Base-by-base conservation (phyloP, 92 coral and sea anemone genomes). In the Siderastrea radians region DNA sequence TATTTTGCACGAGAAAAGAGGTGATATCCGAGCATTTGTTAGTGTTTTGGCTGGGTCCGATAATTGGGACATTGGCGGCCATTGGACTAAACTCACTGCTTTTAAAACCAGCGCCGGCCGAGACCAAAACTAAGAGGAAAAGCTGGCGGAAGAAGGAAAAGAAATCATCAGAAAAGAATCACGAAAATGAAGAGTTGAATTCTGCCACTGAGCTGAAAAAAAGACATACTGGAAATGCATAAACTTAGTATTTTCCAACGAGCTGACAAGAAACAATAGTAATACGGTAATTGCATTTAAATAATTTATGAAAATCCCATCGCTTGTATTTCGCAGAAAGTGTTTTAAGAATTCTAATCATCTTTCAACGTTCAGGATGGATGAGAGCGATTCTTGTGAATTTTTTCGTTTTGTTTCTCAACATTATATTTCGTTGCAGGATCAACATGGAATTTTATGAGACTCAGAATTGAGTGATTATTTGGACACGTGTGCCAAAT, bases 31-130 rank as follows among this genome's bases (percentile, higher is more conserved):
- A 95, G 86, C 98, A 96, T 89, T 53, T 96, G 26, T 86, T 93
- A 16, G 98, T 96, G 68, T 96, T 92, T 65, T 96, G 99, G 98
- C 90, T 93, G 3, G 99, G 95, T 0, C 99, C 99, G 48, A 87
- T 95, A 6, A 6, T 93, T 12, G 98, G 98, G 13, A 94, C 96
- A 1, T 65, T 93, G 14, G 83, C 87, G 26, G 99, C 99, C 6
- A 87, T 91, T 16, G 85, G 72, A 12, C 13, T 94, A 11, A 94
- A 96, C 79, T 49, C 82, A 61, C 78, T 84, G 43, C 75, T 89
- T 1, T 78, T 80, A 43, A 76, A 76, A n/a, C 89, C 91, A 48
- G 87, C 69, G 7, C 72, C 86, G 10, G 54, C 62, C n/a, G 64
- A 81, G 57, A 65, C 54, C 49, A 73, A 79, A 62, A 9, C 50